Conservation (phyloP, 2,113 vertebrate species). For the Todiramphus chloris region DNA sequence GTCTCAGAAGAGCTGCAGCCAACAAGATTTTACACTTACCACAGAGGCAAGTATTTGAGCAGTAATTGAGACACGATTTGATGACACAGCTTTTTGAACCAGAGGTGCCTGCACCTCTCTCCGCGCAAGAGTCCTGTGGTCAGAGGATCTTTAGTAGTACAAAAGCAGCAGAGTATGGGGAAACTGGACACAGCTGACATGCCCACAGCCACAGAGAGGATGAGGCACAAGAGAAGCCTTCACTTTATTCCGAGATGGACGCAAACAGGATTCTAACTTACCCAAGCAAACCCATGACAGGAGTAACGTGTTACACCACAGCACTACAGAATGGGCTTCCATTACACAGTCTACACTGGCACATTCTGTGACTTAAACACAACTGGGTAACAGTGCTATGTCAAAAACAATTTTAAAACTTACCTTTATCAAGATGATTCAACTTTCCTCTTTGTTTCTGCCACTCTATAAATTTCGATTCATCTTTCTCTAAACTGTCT, state of each 20-base stretch:
- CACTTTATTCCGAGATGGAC: neutral
- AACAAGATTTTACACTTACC: neutral
- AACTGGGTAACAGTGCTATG: neutral
- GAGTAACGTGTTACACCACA: neutral
- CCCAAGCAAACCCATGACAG: accelerated
- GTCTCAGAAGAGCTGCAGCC: neutral
- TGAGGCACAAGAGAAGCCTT: neutral
- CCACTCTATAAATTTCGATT: neutral
- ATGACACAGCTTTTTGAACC: neutral
- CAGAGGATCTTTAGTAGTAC: neutral
- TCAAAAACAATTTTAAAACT: constrained; percentile 6
- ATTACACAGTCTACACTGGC: neutral
- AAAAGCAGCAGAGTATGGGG: neutral
- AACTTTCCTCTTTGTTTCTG: neutral
- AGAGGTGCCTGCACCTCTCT: neutral
- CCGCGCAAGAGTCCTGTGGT: accelerated
- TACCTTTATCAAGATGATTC: constrained; percentile 10
- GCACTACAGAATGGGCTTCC: neutral
- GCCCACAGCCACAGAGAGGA: neutral
- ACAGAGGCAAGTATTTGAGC: neutral
- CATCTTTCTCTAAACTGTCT: neutral
- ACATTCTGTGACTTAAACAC: neutral
- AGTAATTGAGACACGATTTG: neutral
- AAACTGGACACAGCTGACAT: neutral
- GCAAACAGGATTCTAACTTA: neutral